phyloP scores from a whole-genome alignment of 1,140 invertebrate genomes.

The Drosophila ambigua region DNA sequence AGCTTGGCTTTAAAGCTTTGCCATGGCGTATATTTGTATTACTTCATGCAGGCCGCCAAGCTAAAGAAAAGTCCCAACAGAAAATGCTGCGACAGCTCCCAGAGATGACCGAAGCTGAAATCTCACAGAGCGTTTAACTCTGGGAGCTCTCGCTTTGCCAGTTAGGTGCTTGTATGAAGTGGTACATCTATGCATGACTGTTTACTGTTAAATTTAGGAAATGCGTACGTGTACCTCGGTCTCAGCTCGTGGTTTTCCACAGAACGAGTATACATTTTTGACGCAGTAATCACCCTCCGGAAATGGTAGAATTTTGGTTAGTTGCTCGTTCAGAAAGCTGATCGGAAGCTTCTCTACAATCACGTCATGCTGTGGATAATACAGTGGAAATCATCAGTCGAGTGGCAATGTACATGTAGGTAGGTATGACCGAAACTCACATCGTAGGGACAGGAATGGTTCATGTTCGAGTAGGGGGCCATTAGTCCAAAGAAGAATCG shows the following conservation, averaged over 20 bases:
- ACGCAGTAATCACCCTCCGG: constrained; percentile 23
- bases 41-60: no score
- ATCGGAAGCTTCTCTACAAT: constrained; percentile 28
- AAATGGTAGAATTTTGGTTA: constrained; percentile 12
- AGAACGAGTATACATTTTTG: not conserved
- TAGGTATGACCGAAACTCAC: constrained; percentile 18
- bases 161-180: no score
- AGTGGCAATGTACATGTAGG: no score
- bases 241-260: not conserved
- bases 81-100: no score
- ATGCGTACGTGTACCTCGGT: not conserved
- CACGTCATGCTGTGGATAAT: constrained; percentile 8
- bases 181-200: no score
- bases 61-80: no score
- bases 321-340: constrained; percentile 5
- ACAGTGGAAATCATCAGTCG: not conserved
- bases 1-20: constrained; percentile 9
- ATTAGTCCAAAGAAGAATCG: constrained; percentile 11
- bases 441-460: constrained; percentile 26
- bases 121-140: no score
- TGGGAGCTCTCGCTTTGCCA: no score
- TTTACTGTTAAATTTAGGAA: not conserved
- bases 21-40: no score
- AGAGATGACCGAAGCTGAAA: no score
- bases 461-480: constrained; percentile 16